Conservation (phyloP, 2,113 vertebrate genomes). For the Rhabdornis inornatus region DNA sequence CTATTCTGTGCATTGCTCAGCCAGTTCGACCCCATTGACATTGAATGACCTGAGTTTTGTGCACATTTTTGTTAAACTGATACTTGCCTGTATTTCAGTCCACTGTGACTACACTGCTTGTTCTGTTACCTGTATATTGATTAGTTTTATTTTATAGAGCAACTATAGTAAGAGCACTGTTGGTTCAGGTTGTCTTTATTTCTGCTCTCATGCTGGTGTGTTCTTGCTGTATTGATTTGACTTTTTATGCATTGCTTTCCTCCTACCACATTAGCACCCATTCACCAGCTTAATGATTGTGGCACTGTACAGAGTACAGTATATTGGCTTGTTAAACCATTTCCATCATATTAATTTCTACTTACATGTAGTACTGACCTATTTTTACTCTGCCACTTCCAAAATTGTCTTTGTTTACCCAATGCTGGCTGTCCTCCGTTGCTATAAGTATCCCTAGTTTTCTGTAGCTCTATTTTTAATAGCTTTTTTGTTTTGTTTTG, state of each 20-base stretch:
- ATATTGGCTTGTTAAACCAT: constrained; percentile 39
- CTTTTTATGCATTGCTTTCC: constrained; percentile 33
- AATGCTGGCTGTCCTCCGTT: constrained; percentile 11
- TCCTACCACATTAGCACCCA: neutral
- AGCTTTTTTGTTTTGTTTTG: neutral
- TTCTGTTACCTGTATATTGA: constrained; percentile 19
- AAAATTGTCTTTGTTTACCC: constrained; percentile 41
- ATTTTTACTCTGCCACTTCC: constrained; percentile 41
- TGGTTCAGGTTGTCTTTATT: neutral
- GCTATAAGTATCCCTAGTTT: constrained; percentile 17
- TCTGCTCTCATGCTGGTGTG: neutral
- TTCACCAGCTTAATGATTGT: constrained; percentile 12
- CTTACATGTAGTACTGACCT: constrained; percentile 27
- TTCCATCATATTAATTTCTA: constrained; percentile 45
- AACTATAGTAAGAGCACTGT: neutral
- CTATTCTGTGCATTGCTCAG: neutral
- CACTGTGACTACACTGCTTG: neutral
- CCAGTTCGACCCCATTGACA: neutral
- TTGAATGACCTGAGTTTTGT: neutral
- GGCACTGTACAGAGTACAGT: neutral
- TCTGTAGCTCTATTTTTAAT: constrained; percentile 37
- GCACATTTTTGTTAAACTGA: neutral
- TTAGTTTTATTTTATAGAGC: neutral
- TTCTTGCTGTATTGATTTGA: constrained; percentile 11
- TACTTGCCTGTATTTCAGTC: neutral